Evolutionary conservation across 92 coral and sea anemone species (phyloP), one percentile per base, ranked within the genome.

Genomic region (Zoanthus sociatus): DNA sequence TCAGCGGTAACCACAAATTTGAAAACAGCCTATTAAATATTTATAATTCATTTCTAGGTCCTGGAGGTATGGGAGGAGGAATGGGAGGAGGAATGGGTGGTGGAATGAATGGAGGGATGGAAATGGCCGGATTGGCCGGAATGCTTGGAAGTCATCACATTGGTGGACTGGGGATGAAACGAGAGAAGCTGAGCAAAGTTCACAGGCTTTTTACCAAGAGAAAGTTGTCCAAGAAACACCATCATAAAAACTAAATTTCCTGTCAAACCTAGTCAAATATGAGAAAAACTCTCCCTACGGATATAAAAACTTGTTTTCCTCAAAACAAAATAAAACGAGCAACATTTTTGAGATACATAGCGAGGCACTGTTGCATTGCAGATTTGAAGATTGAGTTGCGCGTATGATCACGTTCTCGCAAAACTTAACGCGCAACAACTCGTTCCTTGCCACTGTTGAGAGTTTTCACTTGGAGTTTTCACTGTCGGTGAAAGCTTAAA

Each of bases 151-250:
- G 75, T 18, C 73, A 66, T 47, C 85, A 48, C 9, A 53, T 6
- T 3, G 76, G 85, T 3, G 85, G 85, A 15, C 31, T 64, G 51
- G 61, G 85, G 3, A 66, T 81, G 83, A 90, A 90, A n/a, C 91
- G 93, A 77, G 75, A 84, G 13, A 90, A 90, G 88, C 44, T 90
- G 88, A 90, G 91, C 84, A 90, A 90, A 82, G 93, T 90, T 71
- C 93, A 87, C 88, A 87, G 86, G 90, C 76, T 82, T 21, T 77
- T 88, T 56, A 30, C 84, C 75, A 90, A 87, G 79, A 90, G 91
- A 45, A 90, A 87, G 83, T 73, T 76, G 44, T 83, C 68, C 93
- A 90, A 90, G 88, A 90, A 87, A 53, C 93, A 89, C 51, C 92
- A 90, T 63, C 91, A 58, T 76, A 90, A 77, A 77, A 84, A 90